Percentiles rank a stretch among this genome's conserved stretches.
Conservation (phyloP, 2,888 invertebrate species). For the Galeopsomyia nigrocyanea region DNA sequence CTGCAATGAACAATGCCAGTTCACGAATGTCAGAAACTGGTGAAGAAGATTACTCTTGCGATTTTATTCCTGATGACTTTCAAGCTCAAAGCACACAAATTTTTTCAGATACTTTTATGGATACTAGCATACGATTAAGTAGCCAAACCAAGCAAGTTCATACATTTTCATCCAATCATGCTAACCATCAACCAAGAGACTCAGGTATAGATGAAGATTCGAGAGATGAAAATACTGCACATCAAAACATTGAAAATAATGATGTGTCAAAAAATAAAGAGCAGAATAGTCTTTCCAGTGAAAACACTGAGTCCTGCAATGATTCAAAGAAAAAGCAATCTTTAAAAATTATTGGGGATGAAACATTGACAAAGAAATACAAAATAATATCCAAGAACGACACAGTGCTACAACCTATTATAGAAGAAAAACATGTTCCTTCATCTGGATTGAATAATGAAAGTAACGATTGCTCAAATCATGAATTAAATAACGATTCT, state of each 20-base stretch:
- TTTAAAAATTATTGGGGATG: constrained; percentile 43
- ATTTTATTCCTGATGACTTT: constrained; percentile 35
- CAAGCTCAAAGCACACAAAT: constrained; percentile 43
- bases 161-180: constrained; percentile 5
- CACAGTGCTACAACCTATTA: background rate
- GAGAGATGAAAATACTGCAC: constrained; percentile 27
- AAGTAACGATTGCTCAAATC: background rate
- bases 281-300: background rate
- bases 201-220: constrained; percentile 47
- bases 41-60: constrained; percentile 25
- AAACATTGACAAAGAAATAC: constrained; percentile 40
- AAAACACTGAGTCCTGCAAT: background rate
- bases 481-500: constrained; percentile 18
- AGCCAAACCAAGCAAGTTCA: background rate
- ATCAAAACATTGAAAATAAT: constrained; percentile 7
- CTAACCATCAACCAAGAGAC: constrained; percentile 38
- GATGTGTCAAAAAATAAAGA: background rate
- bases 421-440: constrained; percentile 1
- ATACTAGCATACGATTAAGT: background rate
- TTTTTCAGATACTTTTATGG: constrained; percentile 37
- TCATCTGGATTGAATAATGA: background rate
- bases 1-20: background rate
- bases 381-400: constrained; percentile 39
- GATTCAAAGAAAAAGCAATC: constrained; percentile 7
- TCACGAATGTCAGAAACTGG: background rate